These are phyloP conservation scores for Corythoichthys haematopterus DNA, from an alignment of 2,113 vertebrate species.

Conservation along the genomic window DNA sequence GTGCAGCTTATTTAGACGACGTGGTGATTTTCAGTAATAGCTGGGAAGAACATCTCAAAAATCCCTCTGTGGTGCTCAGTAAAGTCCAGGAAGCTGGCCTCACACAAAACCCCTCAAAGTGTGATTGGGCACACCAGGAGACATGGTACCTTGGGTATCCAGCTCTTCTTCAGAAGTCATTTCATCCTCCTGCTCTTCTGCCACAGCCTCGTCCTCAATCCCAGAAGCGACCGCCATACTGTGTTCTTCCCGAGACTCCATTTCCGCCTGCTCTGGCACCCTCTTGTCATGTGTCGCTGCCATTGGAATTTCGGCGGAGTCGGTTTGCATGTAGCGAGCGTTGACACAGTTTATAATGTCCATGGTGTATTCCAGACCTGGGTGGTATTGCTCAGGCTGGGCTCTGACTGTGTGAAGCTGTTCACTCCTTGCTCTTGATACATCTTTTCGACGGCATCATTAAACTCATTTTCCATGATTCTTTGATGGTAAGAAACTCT, in stretches of 20 bases:
- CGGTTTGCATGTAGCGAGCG: conserved; percentile 44
- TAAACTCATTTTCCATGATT: conserved; percentile 62
- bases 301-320: conserved; percentile 15
- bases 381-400: conserved; percentile 27
- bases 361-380: conserved; percentile 46
- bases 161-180: conserved; percentile 2
- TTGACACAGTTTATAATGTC: conserved; percentile 59
- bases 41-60: not conserved
- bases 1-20: not conserved
- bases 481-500: conserved; percentile 38
- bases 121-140: conserved; percentile 3
- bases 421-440: conserved; percentile 31
- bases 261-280: conserved; percentile 4
- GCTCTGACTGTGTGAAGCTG: not conserved
- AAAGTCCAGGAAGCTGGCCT: not conserved
- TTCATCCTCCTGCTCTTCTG: not conserved
- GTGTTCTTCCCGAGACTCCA: conserved; percentile 6
- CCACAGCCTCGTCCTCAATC: not conserved
- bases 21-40: conserved; percentile 6
- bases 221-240: conserved; percentile 3
- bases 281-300: conserved; percentile 32
- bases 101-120: not conserved
- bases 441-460: conserved; percentile 37
- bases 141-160: not conserved
- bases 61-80: not conserved